Evolutionary conservation across 2,888 invertebrate genomes (phyloP).

Genomic region (Spilosoma lubricipeda): DNA sequence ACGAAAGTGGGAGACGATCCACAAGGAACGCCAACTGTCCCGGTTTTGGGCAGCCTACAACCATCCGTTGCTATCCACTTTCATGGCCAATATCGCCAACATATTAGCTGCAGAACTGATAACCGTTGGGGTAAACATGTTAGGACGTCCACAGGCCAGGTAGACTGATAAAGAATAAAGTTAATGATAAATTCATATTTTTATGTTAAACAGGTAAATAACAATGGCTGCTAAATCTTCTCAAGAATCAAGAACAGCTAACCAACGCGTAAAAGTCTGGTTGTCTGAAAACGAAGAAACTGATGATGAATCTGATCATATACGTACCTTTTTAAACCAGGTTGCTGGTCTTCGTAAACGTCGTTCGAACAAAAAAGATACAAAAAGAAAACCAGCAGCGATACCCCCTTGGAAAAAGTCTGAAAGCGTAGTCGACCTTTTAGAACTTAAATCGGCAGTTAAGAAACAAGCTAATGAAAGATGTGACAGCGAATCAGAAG

Average conservation of each 20-base stretch:
- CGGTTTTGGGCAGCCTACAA: too few species aligned
- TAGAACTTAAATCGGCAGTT: neutral
- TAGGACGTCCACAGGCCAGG: too few species aligned
- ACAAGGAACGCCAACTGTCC: too few species aligned
- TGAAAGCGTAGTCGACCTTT: neutral
- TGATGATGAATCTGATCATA: neutral
- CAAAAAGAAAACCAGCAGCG: neutral
- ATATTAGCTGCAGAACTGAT: too few species aligned
- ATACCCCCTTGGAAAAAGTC: constrained; percentile 1
- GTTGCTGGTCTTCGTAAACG: neutral
- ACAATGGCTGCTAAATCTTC: neutral
- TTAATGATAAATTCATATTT: neutral
- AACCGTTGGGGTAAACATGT: too few species aligned
- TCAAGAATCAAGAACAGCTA: neutral
- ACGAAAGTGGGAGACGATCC: too few species aligned
- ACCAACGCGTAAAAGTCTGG: neutral
- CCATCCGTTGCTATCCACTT: too few species aligned
- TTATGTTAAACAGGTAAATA: neutral
- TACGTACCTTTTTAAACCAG: neutral
- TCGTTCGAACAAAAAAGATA: neutral
- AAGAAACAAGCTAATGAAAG: neutral
- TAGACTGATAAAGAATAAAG: too few species aligned
- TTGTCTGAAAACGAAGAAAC: neutral
- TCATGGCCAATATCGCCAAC: too few species aligned
- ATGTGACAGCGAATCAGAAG: neutral